phyloP scores from a whole-genome alignment of 2,113 vertebrate genomes.

The Vicugna pacos region DNA sequence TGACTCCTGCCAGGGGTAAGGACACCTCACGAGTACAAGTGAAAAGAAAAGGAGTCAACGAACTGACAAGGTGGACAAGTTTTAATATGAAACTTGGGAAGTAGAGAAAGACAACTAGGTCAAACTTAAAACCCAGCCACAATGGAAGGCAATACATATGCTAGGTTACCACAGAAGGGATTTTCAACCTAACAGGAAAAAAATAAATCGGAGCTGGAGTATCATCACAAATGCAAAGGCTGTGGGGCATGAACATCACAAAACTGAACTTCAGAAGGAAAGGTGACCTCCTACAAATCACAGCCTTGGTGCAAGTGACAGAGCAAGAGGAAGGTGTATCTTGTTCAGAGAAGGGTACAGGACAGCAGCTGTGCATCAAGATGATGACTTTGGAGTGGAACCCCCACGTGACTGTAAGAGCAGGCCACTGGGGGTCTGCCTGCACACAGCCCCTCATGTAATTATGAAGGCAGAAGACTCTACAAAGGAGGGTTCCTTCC shows the following conservation, averaged over 20 bases:
- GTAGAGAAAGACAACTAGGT: background rate
- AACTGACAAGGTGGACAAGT: background rate
- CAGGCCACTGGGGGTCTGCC: background rate
- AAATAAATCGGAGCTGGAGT: background rate
- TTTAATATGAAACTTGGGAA: conserved; percentile 13
- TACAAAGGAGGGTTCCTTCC: background rate
- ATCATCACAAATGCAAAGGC: background rate
- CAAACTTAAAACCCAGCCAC: background rate
- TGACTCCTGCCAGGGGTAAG: background rate
- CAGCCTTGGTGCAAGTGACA: background rate
- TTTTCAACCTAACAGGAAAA: background rate
- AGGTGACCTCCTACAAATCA: background rate
- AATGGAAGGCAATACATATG: background rate
- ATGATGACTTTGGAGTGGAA: background rate
- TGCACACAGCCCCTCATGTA: background rate
- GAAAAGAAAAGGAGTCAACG: background rate
- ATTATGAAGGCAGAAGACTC: rapidly evolving
- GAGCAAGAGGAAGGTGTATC: background rate
- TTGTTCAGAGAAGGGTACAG: background rate
- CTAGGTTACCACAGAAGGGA: background rate
- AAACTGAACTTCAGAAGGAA: background rate
- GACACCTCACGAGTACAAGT: rapidly evolving
- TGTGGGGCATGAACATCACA: background rate
- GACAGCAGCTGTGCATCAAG: background rate
- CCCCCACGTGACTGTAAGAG: background rate